Percentiles rank a stretch among this genome's conserved stretches.
These are phyloP conservation scores for Mormyrus hasselquistii DNA, from an alignment of 2,797 vertebrate species.

Conservation along the genomic window DNA sequence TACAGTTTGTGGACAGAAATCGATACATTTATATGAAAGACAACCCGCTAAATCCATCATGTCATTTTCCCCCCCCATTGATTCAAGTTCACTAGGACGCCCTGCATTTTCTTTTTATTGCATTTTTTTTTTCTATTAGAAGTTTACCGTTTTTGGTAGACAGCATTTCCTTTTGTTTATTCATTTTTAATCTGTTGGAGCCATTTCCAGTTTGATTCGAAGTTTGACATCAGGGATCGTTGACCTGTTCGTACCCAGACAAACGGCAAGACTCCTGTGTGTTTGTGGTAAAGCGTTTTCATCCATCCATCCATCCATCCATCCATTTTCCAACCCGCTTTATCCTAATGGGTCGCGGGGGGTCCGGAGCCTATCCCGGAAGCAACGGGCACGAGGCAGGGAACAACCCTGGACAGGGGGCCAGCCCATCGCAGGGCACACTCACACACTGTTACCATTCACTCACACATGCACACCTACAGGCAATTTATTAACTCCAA, in stretches of 20 bases:
- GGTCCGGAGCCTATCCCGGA: too few species aligned
- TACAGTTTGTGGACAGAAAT: slow-evolving; percentile 9
- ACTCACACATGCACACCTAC: too few species aligned
- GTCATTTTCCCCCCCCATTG: neutral
- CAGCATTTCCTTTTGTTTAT: neutral
- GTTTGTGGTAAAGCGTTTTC: neutral
- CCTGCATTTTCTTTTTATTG: neutral
- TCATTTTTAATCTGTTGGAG: neutral
- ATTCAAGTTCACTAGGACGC: neutral
- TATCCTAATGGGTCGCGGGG: too few species aligned
- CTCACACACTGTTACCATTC: too few species aligned
- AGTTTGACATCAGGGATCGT: neutral
- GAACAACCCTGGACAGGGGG: too few species aligned
- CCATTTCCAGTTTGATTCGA: neutral
- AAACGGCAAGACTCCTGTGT: neutral
- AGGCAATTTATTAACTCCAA: too few species aligned
- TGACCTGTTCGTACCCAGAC: neutral
- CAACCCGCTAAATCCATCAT: slow-evolving; percentile 17
- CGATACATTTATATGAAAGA: slow-evolving; percentile 17
- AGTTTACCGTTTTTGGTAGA: neutral
- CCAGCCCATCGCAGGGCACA: too few species aligned
- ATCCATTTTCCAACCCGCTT: too few species aligned
- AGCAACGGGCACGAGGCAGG: too few species aligned
- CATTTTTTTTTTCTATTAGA: neutral
- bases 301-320: too few species aligned